Percentiles rank a stretch among this genome's conserved stretches.
phyloP scores from a whole-genome alignment of 2,113 vertebrate genomes.

The Rynchops niger region DNA sequence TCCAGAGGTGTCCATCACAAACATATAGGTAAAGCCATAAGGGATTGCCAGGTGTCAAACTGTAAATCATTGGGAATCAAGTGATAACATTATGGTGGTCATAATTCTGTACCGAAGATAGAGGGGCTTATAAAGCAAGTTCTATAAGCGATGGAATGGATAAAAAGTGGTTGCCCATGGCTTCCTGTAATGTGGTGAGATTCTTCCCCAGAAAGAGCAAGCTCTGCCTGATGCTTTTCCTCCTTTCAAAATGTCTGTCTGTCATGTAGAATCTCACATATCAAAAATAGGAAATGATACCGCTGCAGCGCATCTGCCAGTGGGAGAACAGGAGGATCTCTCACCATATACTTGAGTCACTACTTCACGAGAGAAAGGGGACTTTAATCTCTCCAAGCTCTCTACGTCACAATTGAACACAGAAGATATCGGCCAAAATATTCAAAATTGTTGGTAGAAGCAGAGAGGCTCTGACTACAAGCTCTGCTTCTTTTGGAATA shows the following conservation, averaged over 20 bases:
- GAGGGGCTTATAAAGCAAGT: not conserved
- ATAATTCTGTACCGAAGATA: not conserved
- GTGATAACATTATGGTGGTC: not conserved
- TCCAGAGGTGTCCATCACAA: not conserved
- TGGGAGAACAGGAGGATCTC: not conserved
- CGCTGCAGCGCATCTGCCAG: not conserved
- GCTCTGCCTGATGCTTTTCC: not conserved
- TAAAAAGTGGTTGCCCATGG: not conserved
- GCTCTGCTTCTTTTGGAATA: not conserved
- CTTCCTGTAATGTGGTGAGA: not conserved
- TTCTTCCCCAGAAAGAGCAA: not conserved
- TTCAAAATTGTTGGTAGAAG: not conserved
- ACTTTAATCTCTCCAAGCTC: not conserved
- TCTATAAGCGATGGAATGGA: not conserved
- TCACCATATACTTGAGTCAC: not conserved
- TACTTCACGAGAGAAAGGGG: not conserved
- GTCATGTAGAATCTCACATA: not conserved
- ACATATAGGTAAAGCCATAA: not conserved
- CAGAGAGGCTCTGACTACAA: not conserved
- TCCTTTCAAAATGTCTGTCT: not conserved
- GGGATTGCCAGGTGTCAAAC: not conserved
- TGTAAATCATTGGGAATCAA: not conserved
- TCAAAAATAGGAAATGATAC: not conserved
- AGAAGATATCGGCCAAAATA: not conserved
- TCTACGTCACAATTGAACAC: not conserved